Conservation (phyloP, 92 coral and sea anemone genomes). For the Epizoanthus ramosus region DNA sequence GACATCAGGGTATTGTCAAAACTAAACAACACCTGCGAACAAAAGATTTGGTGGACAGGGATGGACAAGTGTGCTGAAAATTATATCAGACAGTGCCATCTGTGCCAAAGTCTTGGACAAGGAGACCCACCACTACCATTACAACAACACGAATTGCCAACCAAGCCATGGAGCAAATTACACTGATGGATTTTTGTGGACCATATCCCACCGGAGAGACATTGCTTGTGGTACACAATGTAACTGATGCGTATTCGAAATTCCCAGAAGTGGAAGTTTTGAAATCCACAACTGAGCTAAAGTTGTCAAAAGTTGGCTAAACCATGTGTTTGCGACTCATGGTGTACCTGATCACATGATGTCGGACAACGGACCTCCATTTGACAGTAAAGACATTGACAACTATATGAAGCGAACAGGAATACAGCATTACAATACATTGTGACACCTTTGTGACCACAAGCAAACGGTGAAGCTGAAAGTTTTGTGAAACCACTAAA, state of each 20-base stretch:
- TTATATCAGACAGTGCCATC: conserved; percentile 21
- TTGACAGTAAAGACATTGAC: conserved; percentile 9
- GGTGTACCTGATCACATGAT: conserved; percentile 10
- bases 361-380: conserved; percentile 43
- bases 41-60: conserved; percentile 17
- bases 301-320: neutral
- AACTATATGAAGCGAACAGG: conserved; percentile 13
- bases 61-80: conserved; percentile 27
- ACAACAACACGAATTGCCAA: conserved; percentile 8
- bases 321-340: conserved; percentile 32
- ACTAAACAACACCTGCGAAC: conserved; percentile 15
- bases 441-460: conserved; percentile 37
- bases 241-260: conserved; percentile 26
- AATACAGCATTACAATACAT: neutral
- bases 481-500: conserved; percentile 29
- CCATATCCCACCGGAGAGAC: conserved; percentile 27
- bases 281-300: conserved; percentile 11
- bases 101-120: conserved; percentile 14
- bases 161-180: conserved; percentile 13
- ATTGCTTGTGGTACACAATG: conserved; percentile 8
- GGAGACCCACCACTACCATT: neutral
- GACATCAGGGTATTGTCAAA: conserved; percentile 35
- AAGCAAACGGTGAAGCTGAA: conserved; percentile 38
- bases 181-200: conserved; percentile 17
- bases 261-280: conserved; percentile 40